Evolutionary conservation across 1,140 invertebrate genomes (phyloP).

Genomic region (Brachionus manjavacas): DNA sequence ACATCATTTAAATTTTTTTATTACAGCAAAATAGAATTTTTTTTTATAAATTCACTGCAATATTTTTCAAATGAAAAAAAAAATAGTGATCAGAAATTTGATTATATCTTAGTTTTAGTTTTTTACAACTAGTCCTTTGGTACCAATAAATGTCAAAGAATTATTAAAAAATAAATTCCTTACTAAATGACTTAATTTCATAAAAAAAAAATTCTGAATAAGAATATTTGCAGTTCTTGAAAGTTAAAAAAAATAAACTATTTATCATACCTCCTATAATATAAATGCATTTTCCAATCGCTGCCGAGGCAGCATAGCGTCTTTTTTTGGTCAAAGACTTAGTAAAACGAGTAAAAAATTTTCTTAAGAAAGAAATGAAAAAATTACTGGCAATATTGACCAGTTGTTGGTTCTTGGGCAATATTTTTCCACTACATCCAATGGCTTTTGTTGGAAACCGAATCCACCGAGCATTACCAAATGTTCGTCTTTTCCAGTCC

Average conservation of each 20-base stretch:
- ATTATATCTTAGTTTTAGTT: too few relatives aligned
- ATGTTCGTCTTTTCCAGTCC: slow-evolving; percentile 76
- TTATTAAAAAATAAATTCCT: too few relatives aligned
- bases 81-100: too few relatives aligned
- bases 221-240: too few relatives aligned
- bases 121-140: too few relatives aligned
- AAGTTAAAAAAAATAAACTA: background rate
- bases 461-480: slow-evolving; percentile 87
- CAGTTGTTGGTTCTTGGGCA: slow-evolving; percentile 51
- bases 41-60: too few relatives aligned
- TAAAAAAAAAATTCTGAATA: background rate
- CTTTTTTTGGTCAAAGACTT: slow-evolving; percentile 50
- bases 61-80: too few relatives aligned
- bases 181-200: background rate
- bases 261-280: slow-evolving; percentile 51
- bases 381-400: slow-evolving; percentile 49
- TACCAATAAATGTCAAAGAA: too few relatives aligned
- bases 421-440: slow-evolving; percentile 52
- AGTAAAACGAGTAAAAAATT: background rate
- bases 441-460: slow-evolving; percentile 95
- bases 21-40: too few relatives aligned
- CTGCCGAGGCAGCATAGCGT: slow-evolving; percentile 53
- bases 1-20: too few relatives aligned
- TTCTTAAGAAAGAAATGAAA: background rate
- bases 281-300: slow-evolving; percentile 61